Conservation (phyloP, 2,113 vertebrate species). For the Actinemys pallida region DNA sequence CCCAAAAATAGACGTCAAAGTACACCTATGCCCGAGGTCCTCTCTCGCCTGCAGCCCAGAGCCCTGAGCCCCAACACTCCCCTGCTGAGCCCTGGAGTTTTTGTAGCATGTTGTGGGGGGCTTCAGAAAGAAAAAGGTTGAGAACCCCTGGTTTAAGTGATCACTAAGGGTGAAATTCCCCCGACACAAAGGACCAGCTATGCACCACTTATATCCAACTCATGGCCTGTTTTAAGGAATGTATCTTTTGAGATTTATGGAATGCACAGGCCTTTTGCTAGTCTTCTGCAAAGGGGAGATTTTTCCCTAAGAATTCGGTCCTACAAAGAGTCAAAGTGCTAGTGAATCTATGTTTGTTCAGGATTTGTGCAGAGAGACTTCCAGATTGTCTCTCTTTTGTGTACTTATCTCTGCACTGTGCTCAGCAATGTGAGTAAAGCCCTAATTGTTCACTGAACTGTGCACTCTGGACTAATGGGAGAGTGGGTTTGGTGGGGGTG, state of each 20-base stretch:
- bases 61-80: no score
- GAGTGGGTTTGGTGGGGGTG: neutral
- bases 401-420: neutral
- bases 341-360: neutral
- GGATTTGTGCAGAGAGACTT: neutral
- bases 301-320: neutral
- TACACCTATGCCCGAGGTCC: no score
- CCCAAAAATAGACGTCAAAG: no score
- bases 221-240: neutral
- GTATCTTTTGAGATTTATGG: neutral
- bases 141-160: neutral
- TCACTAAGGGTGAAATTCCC: neutral
- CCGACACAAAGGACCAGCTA: neutral
- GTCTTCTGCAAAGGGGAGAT: neutral
- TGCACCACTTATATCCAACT: accelerated
- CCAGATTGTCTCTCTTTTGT: neutral
- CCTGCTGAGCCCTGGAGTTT: no score
- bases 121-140: no score
- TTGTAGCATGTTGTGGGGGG: no score
- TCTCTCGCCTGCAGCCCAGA: no score
- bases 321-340: slow-evolving; percentile 12
- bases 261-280: neutral
- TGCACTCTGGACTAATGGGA: neutral
- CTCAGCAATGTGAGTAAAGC: neutral
- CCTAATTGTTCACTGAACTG: neutral